These are phyloP conservation scores for Malurus elegans DNA, from an alignment of 2,113 vertebrate genomes.

Conservation along the genomic window DNA sequence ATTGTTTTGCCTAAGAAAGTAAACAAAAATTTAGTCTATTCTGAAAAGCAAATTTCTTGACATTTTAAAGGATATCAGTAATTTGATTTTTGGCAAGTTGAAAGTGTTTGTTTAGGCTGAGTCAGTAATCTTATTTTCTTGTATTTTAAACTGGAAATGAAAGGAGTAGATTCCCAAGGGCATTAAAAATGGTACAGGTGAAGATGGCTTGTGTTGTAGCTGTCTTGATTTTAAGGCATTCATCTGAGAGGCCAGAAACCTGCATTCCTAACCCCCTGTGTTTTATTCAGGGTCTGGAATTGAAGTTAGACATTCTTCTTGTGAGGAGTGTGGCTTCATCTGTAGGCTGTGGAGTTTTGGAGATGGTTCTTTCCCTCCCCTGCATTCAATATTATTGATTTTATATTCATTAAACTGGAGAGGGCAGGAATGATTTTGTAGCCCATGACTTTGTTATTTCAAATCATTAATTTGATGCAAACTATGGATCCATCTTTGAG, in stretches of 20 bases:
- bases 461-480: not conserved
- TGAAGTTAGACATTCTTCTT: not conserved
- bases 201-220: not conserved
- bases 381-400: not conserved
- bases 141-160: not conserved
- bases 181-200: not conserved
- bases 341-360: not conserved
- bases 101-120: not conserved
- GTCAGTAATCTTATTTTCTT: not conserved
- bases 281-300: not conserved
- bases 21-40: not conserved
- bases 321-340: not conserved
- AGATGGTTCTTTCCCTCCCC: not conserved
- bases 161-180: not conserved
- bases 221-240: not conserved
- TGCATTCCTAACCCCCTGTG: not conserved
- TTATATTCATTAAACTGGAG: not conserved
- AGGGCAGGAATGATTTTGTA: not conserved
- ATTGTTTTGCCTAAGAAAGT: not conserved
- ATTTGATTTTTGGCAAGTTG: not conserved
- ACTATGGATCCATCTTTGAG: not conserved
- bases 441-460: not conserved
- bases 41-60: not conserved
- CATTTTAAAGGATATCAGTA: not conserved
- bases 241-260: not conserved